Percentiles rank a stretch among this genome's conserved stretches.
Conservation (phyloP, 2,888 invertebrate genomes). For the Camponotus fellah region DNA sequence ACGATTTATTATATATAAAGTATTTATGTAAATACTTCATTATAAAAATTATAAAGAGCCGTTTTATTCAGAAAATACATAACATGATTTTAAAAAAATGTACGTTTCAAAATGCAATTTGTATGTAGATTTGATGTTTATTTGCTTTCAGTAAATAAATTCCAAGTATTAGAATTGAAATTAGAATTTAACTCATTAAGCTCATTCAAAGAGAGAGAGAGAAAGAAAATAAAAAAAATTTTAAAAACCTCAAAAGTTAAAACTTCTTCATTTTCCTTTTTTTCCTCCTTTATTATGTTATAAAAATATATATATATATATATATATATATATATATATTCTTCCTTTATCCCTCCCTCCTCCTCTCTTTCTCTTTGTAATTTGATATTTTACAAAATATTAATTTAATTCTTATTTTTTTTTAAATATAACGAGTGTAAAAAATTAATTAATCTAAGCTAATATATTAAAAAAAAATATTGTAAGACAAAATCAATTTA, state of each 20-base stretch:
- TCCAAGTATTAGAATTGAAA: neutral
- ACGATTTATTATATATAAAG: neutral
- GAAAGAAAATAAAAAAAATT: neutral
- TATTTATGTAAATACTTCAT: conserved; percentile 17
- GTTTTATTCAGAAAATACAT: conserved; percentile 12
- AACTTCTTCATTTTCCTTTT: no score
- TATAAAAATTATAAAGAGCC: conserved; percentile 15
- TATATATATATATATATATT: no score
- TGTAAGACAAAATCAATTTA: neutral
- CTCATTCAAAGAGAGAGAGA: neutral
- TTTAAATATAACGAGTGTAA: neutral
- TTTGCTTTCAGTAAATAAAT: no score
- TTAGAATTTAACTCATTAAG: neutral
- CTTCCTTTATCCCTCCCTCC: neutral
- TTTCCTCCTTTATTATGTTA: no score
- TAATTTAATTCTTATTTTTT: neutral
- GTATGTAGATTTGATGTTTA: neutral
- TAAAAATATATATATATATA: no score
- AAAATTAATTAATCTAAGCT: neutral
- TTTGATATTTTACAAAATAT: conserved; percentile 22
- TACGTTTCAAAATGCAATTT: conserved; percentile 16
- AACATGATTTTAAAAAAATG: conserved; percentile 25
- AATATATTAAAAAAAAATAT: neutral
- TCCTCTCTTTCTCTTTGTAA: neutral
- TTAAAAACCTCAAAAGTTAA: no score